Base-by-base conservation (phyloP, 2,888 invertebrate genomes). In the Apamea epomidion region DNA sequence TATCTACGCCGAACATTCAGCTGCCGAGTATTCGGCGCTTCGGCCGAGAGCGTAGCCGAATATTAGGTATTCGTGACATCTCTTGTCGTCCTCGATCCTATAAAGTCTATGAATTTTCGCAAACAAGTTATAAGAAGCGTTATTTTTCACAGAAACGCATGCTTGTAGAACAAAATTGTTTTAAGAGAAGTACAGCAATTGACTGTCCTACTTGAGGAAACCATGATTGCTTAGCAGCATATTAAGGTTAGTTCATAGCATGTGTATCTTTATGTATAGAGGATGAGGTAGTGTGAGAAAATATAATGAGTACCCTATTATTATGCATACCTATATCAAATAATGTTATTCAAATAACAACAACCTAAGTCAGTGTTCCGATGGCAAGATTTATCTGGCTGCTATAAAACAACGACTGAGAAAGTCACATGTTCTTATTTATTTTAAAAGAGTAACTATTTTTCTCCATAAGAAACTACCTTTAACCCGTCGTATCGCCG, bases 221-320 rank as follows among this genome's bases (percentile, higher is more conserved):
- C 18, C 37, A 29, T 32, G 29, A 45, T 45, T 21, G 75, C n/a
- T 54, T 21, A 60, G 5, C 45, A 60, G 25, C 8, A 29, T 29
- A 7, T 7, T 25, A 54, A 1, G 21, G 29, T 7, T 12, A 76
- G 25, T 45, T 25, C n/a, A 48, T 48, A 45, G 14, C 6, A 45
- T 32, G 10, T 48, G 12, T n/a, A 37, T 37, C 2, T 37, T 77
- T 78, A 25, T 51, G 42, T 51, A 78, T n/a, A 37, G 7, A 45
- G 25, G 8, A 70, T 69, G 58, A 78, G 42, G 78, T n/a, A 45
- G 45, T 37, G 58, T 25, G 7, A 58, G 16, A 37, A 58, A 76
- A 32, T 60, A 32, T 74, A 76, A 48, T 62, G 76, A 76, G n/a
- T 7, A 6, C n/a, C 18, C 37, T 48, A 32, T 51, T 48, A 71